A percentile compares a stretch with the other conserved stretches of the same genome.
These are phyloP conservation scores for Chauna torquata DNA, from an alignment of 2,113 vertebrate genomes.

Conservation along the genomic window DNA sequence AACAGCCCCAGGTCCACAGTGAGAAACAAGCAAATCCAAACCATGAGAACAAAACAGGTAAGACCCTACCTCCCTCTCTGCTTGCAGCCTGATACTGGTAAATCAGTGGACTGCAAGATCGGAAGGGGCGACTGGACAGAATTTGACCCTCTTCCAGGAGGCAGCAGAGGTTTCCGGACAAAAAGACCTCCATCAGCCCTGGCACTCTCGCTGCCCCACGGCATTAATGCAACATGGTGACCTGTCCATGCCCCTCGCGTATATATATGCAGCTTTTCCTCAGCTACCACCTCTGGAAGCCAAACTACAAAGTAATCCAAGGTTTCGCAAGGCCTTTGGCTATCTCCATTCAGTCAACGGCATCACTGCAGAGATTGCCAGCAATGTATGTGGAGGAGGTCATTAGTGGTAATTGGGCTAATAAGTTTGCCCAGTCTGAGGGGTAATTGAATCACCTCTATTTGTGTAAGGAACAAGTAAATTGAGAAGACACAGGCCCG, in stretches of 20 bases:
- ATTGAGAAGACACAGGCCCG: conserved; percentile 43
- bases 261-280: not conserved
- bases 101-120: not conserved
- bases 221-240: not conserved
- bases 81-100: not conserved
- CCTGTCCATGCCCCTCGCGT: not conserved
- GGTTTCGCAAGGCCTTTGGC: not conserved
- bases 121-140: not conserved
- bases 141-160: not conserved
- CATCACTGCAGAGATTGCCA: conserved; percentile 30
- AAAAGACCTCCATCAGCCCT: not conserved
- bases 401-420: conserved; percentile 46
- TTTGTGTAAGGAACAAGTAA: conserved; percentile 33
- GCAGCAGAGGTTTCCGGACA: not conserved
- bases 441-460: conserved; percentile 43
- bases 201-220: not conserved
- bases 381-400: not conserved
- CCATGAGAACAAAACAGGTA: not conserved
- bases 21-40: not conserved
- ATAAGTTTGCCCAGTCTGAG: conserved; percentile 46
- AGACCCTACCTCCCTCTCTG: not conserved
- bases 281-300: not conserved
- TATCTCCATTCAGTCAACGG: conserved; percentile 1
- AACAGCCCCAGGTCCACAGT: not conserved
- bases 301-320: not conserved